phyloP scores from a whole-genome alignment of 2,888 invertebrate genomes.

The Dryadula phaetusa region DNA sequence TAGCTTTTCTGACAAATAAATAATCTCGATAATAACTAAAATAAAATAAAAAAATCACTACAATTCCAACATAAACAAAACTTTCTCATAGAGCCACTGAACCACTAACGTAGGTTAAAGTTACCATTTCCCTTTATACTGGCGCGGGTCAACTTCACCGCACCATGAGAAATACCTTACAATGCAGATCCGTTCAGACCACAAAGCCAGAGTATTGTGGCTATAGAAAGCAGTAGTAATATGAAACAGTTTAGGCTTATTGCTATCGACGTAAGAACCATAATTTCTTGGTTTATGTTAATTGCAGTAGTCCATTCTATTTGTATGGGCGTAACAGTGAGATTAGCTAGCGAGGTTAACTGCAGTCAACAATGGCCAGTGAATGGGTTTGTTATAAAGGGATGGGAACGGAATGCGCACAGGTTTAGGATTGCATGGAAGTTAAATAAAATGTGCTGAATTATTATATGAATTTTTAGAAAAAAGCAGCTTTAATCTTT shows the following conservation, averaged over 20 bases:
- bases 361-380: conserved; percentile 24
- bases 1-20: no score
- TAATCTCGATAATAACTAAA: no score
- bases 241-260: conserved; percentile 6
- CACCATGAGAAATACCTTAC: conserved; percentile 27
- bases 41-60: background rate
- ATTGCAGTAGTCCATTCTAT: conserved; percentile 21
- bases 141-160: conserved; percentile 25
- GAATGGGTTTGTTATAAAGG: conserved; percentile 26
- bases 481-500: no score
- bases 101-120: background rate
- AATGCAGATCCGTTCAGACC: conserved; percentile 23
- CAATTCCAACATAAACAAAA: no score
- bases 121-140: conserved; percentile 10
- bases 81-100: conserved; percentile 1
- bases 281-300: background rate
- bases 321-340: conserved; percentile 13
- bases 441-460: background rate
- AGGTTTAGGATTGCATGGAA: conserved; percentile 25
- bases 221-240: conserved; percentile 24
- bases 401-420: conserved; percentile 29
- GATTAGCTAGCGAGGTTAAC: conserved; percentile 16
- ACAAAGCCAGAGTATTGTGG: conserved; percentile 24
- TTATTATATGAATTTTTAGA: no score
- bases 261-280: background rate